A percentile compares a stretch with the other conserved stretches of the same genome.
Evolutionary conservation across 92 coral and sea anemone genomes (phyloP).

Genomic region (Meandrina meandrites): DNA sequence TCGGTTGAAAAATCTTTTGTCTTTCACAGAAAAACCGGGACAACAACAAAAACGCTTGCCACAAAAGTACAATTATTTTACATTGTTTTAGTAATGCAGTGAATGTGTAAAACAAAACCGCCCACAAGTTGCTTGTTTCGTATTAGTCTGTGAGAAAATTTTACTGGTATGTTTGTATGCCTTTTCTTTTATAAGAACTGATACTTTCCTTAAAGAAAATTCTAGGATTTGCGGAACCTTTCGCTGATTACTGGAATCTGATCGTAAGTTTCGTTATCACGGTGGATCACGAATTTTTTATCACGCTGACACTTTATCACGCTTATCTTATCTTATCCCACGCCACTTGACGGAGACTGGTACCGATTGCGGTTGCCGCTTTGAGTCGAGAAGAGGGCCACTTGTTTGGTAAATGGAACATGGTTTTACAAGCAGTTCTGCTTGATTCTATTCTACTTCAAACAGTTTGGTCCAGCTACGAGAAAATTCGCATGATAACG

Average conservation of each 20-base stretch:
- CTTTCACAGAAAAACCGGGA: not conserved
- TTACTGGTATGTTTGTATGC: not conserved
- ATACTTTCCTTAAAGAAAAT: not conserved
- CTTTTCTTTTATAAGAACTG: not conserved
- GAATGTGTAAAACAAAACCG: not conserved
- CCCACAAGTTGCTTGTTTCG: not conserved
- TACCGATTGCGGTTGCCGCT: constrained; percentile 21
- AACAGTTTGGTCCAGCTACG: not conserved
- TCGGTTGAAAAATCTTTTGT: not conserved
- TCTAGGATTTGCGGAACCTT: not conserved
- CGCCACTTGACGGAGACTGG: constrained; percentile 35
- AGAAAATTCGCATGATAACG: not conserved
- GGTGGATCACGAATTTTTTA: constrained; percentile 4
- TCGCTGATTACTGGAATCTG: not conserved
- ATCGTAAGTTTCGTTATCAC: constrained; percentile 3
- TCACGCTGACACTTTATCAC: constrained; percentile 7
- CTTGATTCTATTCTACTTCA: not conserved
- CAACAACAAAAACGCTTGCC: not conserved
- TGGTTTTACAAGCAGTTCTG: not conserved
- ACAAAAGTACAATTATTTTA: not conserved
- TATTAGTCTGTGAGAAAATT: not conserved
- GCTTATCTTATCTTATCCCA: constrained; percentile 3
- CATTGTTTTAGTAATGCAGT: not conserved
- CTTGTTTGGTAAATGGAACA: not conserved
- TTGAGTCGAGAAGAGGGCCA: not conserved